Conservation (phyloP, 2,888 invertebrate genomes). For the Latrodectus hesperus region DNA sequence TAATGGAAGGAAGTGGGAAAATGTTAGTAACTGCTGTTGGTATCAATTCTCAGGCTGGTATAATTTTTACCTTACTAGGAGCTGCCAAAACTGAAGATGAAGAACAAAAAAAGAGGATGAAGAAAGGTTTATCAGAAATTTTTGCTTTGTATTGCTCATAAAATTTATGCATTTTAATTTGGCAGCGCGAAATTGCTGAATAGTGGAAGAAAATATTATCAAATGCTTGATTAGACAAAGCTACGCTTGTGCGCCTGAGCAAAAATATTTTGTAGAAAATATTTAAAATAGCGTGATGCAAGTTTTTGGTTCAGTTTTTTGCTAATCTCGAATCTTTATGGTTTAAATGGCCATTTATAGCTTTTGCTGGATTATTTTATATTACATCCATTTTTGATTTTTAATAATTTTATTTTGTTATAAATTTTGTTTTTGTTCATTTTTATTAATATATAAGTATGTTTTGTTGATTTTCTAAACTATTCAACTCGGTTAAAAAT, state of each 20-base stretch:
- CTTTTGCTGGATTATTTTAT: too few species aligned
- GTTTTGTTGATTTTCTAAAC: slow-evolving; percentile 16
- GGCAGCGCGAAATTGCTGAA: too few species aligned
- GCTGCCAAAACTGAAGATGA: slow-evolving; percentile 84
- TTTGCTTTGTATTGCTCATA: background rate
- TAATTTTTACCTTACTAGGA: slow-evolving; percentile 97
- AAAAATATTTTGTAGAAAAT: too few species aligned
- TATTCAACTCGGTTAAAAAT: slow-evolving; percentile 12
- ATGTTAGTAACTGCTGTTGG: slow-evolving; percentile 99
- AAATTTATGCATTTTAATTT: background rate
- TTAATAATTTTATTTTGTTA: background rate
- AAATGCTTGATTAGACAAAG: too few species aligned
- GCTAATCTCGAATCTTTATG: too few species aligned
- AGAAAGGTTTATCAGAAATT: slow-evolving; percentile 75
- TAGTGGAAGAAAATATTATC: too few species aligned
- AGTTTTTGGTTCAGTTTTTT: too few species aligned
- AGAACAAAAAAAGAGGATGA: slow-evolving; percentile 85
- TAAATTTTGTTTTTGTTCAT: background rate
- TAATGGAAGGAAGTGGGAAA: slow-evolving; percentile 99
- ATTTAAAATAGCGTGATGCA: too few species aligned
- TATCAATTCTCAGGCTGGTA: slow-evolving; percentile 98
- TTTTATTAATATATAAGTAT: background rate
- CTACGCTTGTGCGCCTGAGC: too few species aligned
- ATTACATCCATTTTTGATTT: background rate
- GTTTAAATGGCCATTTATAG: too few species aligned